Base-by-base conservation (phyloP, 2,797 vertebrate species). In the Anisognathus igniventris region DNA sequence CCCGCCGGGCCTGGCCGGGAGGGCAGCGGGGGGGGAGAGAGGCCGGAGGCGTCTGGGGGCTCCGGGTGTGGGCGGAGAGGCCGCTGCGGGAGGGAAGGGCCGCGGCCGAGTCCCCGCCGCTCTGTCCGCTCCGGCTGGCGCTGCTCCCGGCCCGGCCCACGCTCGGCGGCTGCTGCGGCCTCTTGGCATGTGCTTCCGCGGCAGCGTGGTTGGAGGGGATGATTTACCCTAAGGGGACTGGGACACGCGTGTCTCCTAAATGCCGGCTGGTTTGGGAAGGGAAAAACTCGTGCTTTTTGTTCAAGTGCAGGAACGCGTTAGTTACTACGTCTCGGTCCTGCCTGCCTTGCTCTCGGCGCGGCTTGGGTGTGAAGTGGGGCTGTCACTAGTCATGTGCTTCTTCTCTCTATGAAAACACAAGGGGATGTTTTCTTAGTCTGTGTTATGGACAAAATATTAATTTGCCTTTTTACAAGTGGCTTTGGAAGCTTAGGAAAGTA, bases 321-420 rank as follows among this genome's bases (percentile, higher is more conserved):
- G 15, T 53, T 58, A 10, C 25, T 27, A 1, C 3, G 3, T 9
- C 47, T 61, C 7, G 16, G 22, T 7, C 13, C 56, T 53, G 45
- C 25, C 44, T 37, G 31, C 25, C 54, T 31, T 42, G 20, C n/a
- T 54, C n/a, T 45, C 17, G 2, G 10, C 1, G 1, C 18, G 25
- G 24, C 42, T 14, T 9, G 61, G 23, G 22, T 35, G n/a, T 25
- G 51, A 17, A 39, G 28, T 7, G 5, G 0, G 5, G 8, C 9
- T 51, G 25, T 33, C 33, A 3, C 10, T 11, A 2, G 10, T 45
- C n/a, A 8, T 0, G 27, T 1, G 6, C 13, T n/a, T 45, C 16
- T n/a, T 45, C 6, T 14, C 31, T 31, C 21, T 28, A 3, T 40
- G 12, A 50, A 67, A 42, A 42, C 39, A 17, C 19, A 11, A 6